Evolutionary conservation across 2,113 vertebrate species (phyloP).

Genomic region (Picathartes gymnocephalus): DNA sequence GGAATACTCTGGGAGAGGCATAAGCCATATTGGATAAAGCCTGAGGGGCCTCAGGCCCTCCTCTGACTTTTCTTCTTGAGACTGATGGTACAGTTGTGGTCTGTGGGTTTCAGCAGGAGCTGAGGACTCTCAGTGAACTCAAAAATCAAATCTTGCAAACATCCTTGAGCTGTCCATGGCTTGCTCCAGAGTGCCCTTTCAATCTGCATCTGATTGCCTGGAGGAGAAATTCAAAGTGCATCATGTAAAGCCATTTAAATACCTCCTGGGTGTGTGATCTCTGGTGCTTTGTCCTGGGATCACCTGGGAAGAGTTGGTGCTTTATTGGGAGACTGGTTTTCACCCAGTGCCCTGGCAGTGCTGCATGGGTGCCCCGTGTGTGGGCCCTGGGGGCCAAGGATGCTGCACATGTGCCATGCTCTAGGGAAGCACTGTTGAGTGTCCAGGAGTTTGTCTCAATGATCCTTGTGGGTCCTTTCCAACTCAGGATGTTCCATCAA

Average conservation of each 20-base stretch:
- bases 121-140: neutral
- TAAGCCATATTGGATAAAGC: neutral
- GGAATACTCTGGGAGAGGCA: neutral
- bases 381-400: neutral
- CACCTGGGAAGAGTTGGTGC: neutral
- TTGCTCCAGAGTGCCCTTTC: neutral
- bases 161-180: neutral
- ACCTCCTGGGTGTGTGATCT: neutral
- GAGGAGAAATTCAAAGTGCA: neutral
- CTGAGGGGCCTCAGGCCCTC: neutral
- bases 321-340: neutral
- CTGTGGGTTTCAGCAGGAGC: neutral
- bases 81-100: neutral
- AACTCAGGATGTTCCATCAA: neutral
- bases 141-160: neutral
- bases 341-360: neutral
- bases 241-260: neutral
- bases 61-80: neutral
- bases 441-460: neutral
- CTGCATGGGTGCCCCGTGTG: neutral
- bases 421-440: neutral
- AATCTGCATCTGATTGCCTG: neutral
- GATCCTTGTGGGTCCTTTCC: neutral
- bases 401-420: rapidly evolving
- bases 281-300: neutral